phyloP scores from a whole-genome alignment of 2,888 invertebrate species.

The Drosophila parthenogenetica region DNA sequence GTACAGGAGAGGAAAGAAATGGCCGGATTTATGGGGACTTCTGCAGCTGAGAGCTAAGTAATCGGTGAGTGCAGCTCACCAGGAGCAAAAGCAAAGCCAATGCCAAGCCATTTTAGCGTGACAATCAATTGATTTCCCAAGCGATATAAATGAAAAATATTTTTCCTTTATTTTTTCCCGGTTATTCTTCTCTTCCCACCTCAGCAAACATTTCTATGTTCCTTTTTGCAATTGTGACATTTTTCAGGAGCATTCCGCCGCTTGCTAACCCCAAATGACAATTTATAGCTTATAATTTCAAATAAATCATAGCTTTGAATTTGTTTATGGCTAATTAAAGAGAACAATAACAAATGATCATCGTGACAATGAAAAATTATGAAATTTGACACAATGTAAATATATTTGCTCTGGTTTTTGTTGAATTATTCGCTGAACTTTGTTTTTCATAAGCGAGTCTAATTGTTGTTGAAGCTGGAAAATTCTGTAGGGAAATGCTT shows the following conservation, averaged over 20 bases:
- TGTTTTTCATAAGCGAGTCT: slow-evolving; percentile 15
- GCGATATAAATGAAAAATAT: slow-evolving; percentile 55
- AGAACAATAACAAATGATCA: not conserved
- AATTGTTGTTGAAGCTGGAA: slow-evolving; percentile 10
- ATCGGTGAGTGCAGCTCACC: slow-evolving; percentile 44
- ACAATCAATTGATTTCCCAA: slow-evolving; percentile 80
- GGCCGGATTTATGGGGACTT: slow-evolving; percentile 7
- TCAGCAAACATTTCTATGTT: slow-evolving; percentile 5
- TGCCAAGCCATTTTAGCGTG: slow-evolving; percentile 73
- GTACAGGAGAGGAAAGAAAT: not conserved
- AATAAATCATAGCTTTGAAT: slow-evolving; percentile 59
- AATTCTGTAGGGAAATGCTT: slow-evolving; percentile 3
- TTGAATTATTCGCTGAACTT: slow-evolving; percentile 21
- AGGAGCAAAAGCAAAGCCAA: slow-evolving; percentile 20
- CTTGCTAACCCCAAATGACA: slow-evolving; percentile 8
- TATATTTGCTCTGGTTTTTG: not conserved
- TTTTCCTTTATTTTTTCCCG: slow-evolving; percentile 8
- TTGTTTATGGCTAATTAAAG: slow-evolving; percentile 34
- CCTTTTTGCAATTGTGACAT: slow-evolving; percentile 17
- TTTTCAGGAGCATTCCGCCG: slow-evolving; percentile 21
- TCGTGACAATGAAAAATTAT: not conserved
- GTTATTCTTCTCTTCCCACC: not conserved
- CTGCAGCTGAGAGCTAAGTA: slow-evolving; percentile 43
- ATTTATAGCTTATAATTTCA: slow-evolving; percentile 41
- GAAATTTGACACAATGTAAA: slow-evolving; percentile 8